Conservation (phyloP, 2,888 invertebrate species). For the Drosophila birchii region DNA sequence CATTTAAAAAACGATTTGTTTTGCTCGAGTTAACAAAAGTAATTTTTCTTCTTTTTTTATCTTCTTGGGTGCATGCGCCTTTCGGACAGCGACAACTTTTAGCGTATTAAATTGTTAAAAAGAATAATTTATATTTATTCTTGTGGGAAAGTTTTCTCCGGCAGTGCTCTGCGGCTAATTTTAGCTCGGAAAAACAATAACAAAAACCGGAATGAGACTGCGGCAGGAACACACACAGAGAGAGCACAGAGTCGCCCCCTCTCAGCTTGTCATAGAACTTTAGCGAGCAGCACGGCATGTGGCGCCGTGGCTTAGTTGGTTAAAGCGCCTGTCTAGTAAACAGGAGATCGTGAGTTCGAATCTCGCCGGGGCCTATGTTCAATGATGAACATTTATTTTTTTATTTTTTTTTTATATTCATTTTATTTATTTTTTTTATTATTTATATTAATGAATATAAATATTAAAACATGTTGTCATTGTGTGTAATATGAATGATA, state of each 20-base stretch:
- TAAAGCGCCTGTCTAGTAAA: constrained; percentile 85
- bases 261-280: constrained; percentile 38
- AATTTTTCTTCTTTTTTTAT: constrained; percentile 72
- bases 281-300: constrained; percentile 25
- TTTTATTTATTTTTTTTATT: background rate
- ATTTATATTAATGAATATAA: background rate
- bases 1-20: constrained; percentile 78
- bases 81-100: constrained; percentile 41
- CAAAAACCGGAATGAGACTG: background rate
- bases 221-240: background rate
- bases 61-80: constrained; percentile 26
- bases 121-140: constrained; percentile 42
- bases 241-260: constrained; percentile 8
- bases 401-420: background rate
- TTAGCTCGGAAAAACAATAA: constrained; percentile 36
- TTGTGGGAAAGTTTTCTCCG: constrained; percentile 37
- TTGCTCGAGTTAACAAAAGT: constrained; percentile 69
- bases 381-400: constrained; percentile 13
- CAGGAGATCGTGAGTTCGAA: constrained; percentile 85
- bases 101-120: constrained; percentile 50
- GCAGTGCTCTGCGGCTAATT: constrained; percentile 37
- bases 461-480: background rate
- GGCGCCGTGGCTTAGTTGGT: constrained; percentile 85
- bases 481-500: background rate
- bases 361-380: constrained; percentile 84